Base-by-base conservation (phyloP, 1,140 invertebrate genomes). In the Goniozus legneri region DNA sequence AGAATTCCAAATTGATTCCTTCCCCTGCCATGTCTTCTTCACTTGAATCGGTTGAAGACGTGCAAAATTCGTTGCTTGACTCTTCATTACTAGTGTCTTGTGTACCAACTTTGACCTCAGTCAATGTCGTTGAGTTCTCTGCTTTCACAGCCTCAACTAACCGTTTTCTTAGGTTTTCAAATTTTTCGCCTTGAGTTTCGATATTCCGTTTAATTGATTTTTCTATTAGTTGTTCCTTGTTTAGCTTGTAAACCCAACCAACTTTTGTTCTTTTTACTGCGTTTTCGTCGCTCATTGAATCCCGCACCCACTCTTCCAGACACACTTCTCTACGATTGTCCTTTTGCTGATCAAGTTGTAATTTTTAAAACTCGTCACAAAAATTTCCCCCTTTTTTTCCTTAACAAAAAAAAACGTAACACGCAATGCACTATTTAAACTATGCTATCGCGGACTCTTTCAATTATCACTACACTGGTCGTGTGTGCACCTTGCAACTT, bases 1-100 rank as follows among this genome's bases (percentile, higher is more conserved):
- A 31, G 22, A 48, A 42, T 42, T 48, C 30, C 38, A 48, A 32
- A 14, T 34, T 48, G 12, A 14, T 40, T 2, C 3, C 13, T 21
- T 39, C 30, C 22, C 21, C 34, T 40, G 24, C 6, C 24, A 27
- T 27, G 24, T 27, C 12, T 27, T 27, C 24, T 12, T 27, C 24
- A 12, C 12, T 12, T 27, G 24, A 27, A 12, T 27, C 24, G 24
- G 6, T 27, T 6, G 12, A 7, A 27, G 24, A 27, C 6, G 12
- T 12, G 12, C 6, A 27, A 6, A 12, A 27, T 27, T 27, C 24
- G 12, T 12, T 27, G 24, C 24, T 6, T 12, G 24, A 27, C 6
- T 27, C 24, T 27, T 12, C 24, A 7, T 27, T 12, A 7, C 12
- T 6, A 7, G 6, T 12, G 12, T 12, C 12, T 7, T 27, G 6